Evolutionary conservation across 2,888 invertebrate genomes (phyloP), one percentile per base, ranked within the genome.

Genomic region (Seira sanloemensis): DNA sequence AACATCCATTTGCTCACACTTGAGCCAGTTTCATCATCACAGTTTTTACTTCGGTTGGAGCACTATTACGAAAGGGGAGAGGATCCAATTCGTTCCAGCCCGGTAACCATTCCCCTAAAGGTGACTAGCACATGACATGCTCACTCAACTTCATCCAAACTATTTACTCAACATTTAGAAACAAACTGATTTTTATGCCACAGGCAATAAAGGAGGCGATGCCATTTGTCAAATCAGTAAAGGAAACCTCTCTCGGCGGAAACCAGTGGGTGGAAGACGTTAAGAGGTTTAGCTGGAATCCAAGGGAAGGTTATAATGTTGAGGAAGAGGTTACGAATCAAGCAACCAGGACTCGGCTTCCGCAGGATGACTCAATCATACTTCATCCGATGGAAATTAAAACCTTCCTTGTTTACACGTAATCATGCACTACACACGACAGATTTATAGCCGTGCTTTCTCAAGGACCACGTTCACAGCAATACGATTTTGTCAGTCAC

Each of bases 1-100:
- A 95, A 95, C 67, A 91, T 97, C 0, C 95, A 96, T 90, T 91
- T 97, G 71, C 91, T 97, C 12, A 96, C 96, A 0, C 90, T 97
- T 67, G 97, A 97, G 89, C 95, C 96, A 0, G 37, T 85, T 23
- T 93, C 93, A 54, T 92, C 92, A 0, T 91, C 92, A 0, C 92
- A 93, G 24, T 90, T 95, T n/a, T 91, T 97, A 19, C 88, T 97
- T 0, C 93, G 97, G 24, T 91, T 97, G 0, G 97, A 97, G 90
- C 96, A 97, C 90, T 93, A 95, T 86, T 92, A 95, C 66, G 95
- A 95, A 88, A 92, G 92, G 18, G 91, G 92, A 0, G 96, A 97
- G 79, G 93, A 94, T 88, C 90, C 91, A 0, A 90, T 90, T 0
- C 91, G 93, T 0, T 93, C 94, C 0, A 91, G 92, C 1, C 92